Percentiles rank a stretch among this genome's conserved stretches.
These are phyloP conservation scores for Nylanderia fulva DNA, from an alignment of 1,140 invertebrate genomes.

Conservation along the genomic window DNA sequence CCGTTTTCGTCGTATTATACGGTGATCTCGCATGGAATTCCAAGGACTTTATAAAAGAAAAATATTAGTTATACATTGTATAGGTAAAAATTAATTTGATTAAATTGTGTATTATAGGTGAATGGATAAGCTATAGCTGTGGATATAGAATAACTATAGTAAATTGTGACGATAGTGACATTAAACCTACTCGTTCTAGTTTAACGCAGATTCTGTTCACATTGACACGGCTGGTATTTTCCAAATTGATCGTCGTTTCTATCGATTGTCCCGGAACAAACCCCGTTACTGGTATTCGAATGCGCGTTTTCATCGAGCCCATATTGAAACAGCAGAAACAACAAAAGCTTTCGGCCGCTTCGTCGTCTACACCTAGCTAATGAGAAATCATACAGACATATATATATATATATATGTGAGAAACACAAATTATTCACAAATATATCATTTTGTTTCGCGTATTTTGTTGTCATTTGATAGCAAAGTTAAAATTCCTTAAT, in stretches of 20 bases:
- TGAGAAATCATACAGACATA: background rate
- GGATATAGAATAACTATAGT: background rate
- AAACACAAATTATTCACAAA: no score
- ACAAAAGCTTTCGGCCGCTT: slow-evolving; percentile 87
- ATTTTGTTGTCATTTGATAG: background rate
- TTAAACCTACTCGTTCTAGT: slow-evolving; percentile 86
- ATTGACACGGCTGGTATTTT: slow-evolving; percentile 87
- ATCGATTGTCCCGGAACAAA: slow-evolving; percentile 89
- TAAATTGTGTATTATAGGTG: background rate
- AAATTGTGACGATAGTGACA: background rate
- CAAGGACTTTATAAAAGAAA: slow-evolving; percentile 15
- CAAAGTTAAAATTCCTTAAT: background rate
- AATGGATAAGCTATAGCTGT: background rate
- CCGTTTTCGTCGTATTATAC: background rate
- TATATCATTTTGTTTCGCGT: background rate
- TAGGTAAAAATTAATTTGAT: slow-evolving; percentile 14
- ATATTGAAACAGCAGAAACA: slow-evolving; percentile 87
- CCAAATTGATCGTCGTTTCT: slow-evolving; percentile 87
- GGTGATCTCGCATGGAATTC: slow-evolving; percentile 53
- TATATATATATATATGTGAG: no score
- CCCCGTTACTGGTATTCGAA: slow-evolving; percentile 87
- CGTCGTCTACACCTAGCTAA: slow-evolving; percentile 70
- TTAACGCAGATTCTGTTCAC: slow-evolving; percentile 87
- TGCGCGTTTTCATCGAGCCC: slow-evolving; percentile 86
- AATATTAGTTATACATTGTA: background rate